Percentiles rank a stretch among this genome's conserved stretches.
Conservation (phyloP, 1,140 invertebrate genomes). For the Plectrocnemia conspersa region DNA sequence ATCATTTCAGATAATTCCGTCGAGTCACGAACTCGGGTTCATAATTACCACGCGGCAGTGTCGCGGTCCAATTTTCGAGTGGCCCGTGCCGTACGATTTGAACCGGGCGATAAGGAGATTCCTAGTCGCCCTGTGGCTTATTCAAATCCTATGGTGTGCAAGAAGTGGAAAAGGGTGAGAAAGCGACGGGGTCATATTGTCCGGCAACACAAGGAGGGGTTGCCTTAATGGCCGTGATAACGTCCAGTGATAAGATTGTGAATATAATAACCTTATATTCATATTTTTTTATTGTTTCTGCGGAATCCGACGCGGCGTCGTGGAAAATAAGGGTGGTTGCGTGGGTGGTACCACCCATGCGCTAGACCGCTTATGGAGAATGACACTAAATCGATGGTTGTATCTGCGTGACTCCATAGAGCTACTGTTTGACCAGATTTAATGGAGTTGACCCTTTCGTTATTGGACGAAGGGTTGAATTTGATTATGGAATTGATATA, state of each 20-base stretch:
- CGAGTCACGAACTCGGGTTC: no score
- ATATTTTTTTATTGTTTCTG: slow-evolving; percentile 32
- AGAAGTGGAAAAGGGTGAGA: background rate
- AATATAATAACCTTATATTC: slow-evolving; percentile 32
- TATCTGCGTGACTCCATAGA: background rate
- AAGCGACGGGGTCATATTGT: slow-evolving; percentile 8
- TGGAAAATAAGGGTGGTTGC: background rate
- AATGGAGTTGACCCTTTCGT: no score
- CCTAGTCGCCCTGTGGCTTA: no score
- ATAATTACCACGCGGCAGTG: no score
- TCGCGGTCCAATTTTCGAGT: no score
- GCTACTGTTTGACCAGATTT: slow-evolving; percentile 14
- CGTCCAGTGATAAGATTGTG: slow-evolving; percentile 33
- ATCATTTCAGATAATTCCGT: no score
- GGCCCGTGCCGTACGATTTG: no score
- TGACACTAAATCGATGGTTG: slow-evolving; percentile 9
- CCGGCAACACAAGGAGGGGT: slow-evolving; percentile 9
- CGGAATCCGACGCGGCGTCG: slow-evolving; percentile 11
- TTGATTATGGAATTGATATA: no score
- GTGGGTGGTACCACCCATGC: background rate
- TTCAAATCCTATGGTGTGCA: no score
- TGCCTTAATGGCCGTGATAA: slow-evolving; percentile 32
- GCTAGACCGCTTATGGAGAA: slow-evolving; percentile 2
- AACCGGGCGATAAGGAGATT: no score
- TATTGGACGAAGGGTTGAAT: no score